Percentiles rank a stretch among this genome's conserved stretches.
These are phyloP conservation scores for Rhopalosiphum nymphaeae DNA, from an alignment of 2,888 invertebrate genomes.

Conservation along the genomic window DNA sequence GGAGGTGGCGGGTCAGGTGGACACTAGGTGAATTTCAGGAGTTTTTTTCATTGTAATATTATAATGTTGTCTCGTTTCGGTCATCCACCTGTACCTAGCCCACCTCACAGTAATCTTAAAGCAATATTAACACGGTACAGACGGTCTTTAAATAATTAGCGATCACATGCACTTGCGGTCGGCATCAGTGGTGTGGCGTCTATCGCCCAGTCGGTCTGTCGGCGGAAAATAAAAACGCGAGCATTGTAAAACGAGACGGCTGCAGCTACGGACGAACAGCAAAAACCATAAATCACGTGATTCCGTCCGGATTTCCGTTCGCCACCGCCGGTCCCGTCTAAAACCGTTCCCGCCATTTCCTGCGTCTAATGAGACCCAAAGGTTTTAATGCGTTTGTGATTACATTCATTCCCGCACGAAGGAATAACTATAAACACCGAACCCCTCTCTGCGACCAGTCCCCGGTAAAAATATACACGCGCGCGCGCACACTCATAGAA, in stretches of 20 bases:
- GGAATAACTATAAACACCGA: slow-evolving; percentile 54
- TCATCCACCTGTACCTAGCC: neutral
- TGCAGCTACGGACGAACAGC: slow-evolving; percentile 1
- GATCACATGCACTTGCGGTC: neutral
- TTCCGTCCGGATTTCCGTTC: slow-evolving; percentile 58
- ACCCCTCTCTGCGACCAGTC: neutral
- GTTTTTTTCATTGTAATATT: neutral
- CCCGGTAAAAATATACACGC: neutral
- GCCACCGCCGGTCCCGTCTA: slow-evolving; percentile 25
- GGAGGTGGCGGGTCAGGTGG: neutral
- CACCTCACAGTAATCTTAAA: neutral
- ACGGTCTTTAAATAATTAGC: neutral
- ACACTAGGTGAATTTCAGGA: neutral
- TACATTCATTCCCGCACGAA: slow-evolving; percentile 50
- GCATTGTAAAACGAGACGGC: neutral
- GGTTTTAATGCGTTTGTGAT: slow-evolving; percentile 65
- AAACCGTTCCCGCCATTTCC: slow-evolving; percentile 45
- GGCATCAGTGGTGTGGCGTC: neutral
- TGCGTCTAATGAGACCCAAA: slow-evolving; percentile 60
- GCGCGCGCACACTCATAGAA: neutral
- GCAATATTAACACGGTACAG: neutral
- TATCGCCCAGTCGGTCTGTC: neutral
- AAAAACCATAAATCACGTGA: slow-evolving; percentile 60
- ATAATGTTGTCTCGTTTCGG: neutral
- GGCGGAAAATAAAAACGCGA: neutral